Evolutionary conservation across 2,113 vertebrate species (phyloP).

Genomic region (Tenrec ecaudatus): DNA sequence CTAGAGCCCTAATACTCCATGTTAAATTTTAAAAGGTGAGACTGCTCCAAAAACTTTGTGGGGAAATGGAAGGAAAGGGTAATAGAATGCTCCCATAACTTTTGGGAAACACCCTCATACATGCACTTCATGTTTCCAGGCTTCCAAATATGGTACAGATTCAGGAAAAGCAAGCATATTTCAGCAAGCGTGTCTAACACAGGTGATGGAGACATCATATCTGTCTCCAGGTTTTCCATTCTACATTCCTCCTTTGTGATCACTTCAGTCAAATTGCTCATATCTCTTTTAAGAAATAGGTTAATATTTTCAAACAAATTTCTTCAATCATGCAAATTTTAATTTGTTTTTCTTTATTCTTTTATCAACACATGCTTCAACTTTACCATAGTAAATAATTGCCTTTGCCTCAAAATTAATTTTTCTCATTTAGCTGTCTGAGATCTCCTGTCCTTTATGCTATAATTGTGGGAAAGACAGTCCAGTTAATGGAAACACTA

Average conservation of each 20-base stretch:
- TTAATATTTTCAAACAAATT: constrained; percentile 32
- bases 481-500: constrained; percentile 80
- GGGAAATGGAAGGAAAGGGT: too few relatives aligned
- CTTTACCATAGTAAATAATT: constrained; percentile 9
- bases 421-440: neutral
- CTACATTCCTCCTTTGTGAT: neutral
- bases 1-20: too few relatives aligned
- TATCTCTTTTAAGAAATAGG: neutral
- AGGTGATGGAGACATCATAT: neutral
- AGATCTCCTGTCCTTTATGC: neutral
- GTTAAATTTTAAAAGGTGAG: too few relatives aligned
- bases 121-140: too few relatives aligned
- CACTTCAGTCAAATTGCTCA: neutral
- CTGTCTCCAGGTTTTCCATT: neutral
- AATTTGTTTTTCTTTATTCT: neutral
- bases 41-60: too few relatives aligned
- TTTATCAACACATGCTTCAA: neutral
- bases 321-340: neutral
- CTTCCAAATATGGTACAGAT: too few relatives aligned
- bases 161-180: too few relatives aligned
- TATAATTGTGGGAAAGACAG: constrained; percentile 57
- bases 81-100: too few relatives aligned
- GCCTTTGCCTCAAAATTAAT: neutral
- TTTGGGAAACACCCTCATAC: too few relatives aligned
- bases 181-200: too few relatives aligned